A percentile compares a stretch with the other conserved stretches of the same genome.
phyloP scores from a whole-genome alignment of 1,140 invertebrate genomes.

The Pentalonia nigronervosa region DNA sequence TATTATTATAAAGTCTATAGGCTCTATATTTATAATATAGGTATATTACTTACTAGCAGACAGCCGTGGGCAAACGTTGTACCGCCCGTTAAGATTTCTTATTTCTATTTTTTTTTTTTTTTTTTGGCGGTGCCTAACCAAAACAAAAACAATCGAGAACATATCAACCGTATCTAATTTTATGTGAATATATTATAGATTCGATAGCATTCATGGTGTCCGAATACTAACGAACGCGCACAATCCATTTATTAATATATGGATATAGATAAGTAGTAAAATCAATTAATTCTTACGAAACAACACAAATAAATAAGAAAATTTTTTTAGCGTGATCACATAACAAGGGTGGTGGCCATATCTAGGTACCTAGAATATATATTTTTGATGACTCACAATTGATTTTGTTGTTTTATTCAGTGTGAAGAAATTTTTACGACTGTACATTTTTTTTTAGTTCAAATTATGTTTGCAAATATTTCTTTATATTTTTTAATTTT shows the following conservation, averaged over 20 bases:
- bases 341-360: too few species aligned
- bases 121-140: too few species aligned
- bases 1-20: not conserved
- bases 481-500: not conserved
- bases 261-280: too few species aligned
- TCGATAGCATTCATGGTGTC: not conserved
- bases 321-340: too few species aligned
- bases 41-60: not conserved
- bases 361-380: not conserved
- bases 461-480: not conserved
- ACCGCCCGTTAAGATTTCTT: not conserved
- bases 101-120: too few species aligned
- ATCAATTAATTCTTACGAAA: too few species aligned
- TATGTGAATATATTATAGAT: not conserved
- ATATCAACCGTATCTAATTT: not conserved
- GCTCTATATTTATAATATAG: too few species aligned
- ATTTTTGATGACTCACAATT: not conserved
- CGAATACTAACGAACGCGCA: too few species aligned
- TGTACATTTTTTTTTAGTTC: not conserved
- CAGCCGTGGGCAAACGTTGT: not conserved
- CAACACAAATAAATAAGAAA: too few species aligned
- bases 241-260: too few species aligned
- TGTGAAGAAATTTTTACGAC: not conserved
- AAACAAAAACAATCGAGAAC: not conserved
- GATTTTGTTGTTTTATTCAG: not conserved